Base-by-base conservation (phyloP, 1,140 invertebrate species). In the Tachypleus tridentatus region DNA sequence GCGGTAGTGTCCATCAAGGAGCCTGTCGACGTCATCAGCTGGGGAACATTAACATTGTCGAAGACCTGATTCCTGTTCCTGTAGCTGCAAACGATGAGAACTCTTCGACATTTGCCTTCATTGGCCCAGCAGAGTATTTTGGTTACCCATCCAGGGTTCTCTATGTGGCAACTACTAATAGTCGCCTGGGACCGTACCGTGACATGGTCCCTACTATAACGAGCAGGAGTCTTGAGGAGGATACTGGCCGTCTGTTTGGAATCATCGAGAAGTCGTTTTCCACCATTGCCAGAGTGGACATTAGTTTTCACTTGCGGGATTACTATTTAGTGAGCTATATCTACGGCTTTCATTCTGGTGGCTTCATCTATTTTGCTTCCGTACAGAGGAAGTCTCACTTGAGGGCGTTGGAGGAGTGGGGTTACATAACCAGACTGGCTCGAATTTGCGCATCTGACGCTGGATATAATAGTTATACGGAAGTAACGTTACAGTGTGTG, bases 121-220 rank as follows among this genome's bases (percentile, higher is more conserved):
- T 98, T 61, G 93, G 93, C 0, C 93, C 93, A 0, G 87, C 93
- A 69, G 83, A 86, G 58, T 92, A 92, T 29, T 79, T 82, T 3
- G 91, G 86, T 85, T 57, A 69, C 9, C 65, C 63, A 29, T 52
- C 52, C 5, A 57, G 89, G 74, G 88, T 95, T 48, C 78, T 98
- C 0, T 97, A 97, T 78, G 91, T 97, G 5, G 93, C 91, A 4
- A 93, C 92, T 3, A 95, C 93, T 3, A 93, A 95, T 73, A 96
- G 92, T 0, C 91, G 88, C 70, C 87, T 87, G 69, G 93, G 92
- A 4, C 89, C 92, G 68, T 93, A 91, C 75, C 82, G 92, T 29
- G 89, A 94, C 73, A 87, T 94, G 72, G 92, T 97, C 10, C 93
- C 93, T 6, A 92, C 92, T 3, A 93, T 96, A 73, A 87, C 89